phyloP scores from a whole-genome alignment of 2,113 vertebrate species.

The Hyla sarda region DNA sequence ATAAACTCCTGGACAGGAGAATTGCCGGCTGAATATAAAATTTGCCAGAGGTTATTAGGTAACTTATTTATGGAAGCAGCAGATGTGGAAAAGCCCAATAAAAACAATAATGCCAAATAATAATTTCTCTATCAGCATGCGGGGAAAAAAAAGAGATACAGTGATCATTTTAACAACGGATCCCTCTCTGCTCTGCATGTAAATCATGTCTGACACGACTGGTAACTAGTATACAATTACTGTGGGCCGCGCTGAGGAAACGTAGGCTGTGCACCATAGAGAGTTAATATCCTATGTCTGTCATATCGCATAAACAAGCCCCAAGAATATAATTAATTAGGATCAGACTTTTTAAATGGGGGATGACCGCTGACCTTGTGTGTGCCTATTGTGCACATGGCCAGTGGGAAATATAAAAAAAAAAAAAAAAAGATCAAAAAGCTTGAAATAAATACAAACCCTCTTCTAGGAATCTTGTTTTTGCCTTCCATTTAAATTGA shows the following conservation, averaged over 20 bases:
- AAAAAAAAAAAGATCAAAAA: slow-evolving; percentile 60
- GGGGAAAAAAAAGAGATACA: slow-evolving; percentile 50
- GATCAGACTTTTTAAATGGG: slow-evolving; percentile 70
- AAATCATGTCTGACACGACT: slow-evolving; percentile 12
- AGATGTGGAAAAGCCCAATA: slow-evolving; percentile 64
- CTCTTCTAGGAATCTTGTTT: slow-evolving; percentile 44
- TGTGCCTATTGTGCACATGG: slow-evolving; percentile 68
- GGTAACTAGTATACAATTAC: slow-evolving; percentile 5
- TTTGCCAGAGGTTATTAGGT: slow-evolving; percentile 66
- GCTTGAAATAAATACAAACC: slow-evolving; percentile 53
- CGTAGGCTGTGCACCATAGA: slow-evolving; percentile 59
- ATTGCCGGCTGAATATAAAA: slow-evolving; percentile 58
- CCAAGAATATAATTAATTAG: slow-evolving; percentile 74
- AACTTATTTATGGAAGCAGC: slow-evolving; percentile 65
- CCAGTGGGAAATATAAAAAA: slow-evolving; percentile 57
- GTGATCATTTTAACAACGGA: background rate
- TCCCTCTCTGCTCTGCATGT: slow-evolving; percentile 13
- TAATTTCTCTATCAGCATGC: slow-evolving; percentile 22
- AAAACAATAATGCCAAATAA: slow-evolving; percentile 59
- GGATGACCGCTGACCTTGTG: slow-evolving; percentile 72
- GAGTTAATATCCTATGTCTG: slow-evolving; percentile 69
- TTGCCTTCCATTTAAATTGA: slow-evolving; percentile 44
- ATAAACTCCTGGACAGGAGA: slow-evolving; percentile 60
- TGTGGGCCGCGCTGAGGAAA: background rate
- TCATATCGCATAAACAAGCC: slow-evolving; percentile 72